Percentiles rank a stretch among this genome's conserved stretches.
phyloP scores from a whole-genome alignment of 2,888 invertebrate genomes.

The Tipula vernalis region DNA sequence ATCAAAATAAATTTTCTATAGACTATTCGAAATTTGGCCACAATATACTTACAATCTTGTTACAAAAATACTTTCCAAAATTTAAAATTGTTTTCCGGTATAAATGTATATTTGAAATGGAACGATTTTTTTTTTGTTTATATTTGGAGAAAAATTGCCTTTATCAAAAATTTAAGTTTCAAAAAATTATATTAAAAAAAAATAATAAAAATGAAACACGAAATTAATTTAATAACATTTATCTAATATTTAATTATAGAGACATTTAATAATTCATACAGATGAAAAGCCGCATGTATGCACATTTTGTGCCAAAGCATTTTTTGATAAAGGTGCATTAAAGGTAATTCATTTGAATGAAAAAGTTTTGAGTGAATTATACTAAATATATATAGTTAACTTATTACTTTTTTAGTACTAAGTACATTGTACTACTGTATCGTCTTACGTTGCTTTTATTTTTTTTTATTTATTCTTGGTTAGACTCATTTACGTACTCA shows the following conservation, averaged over 20 bases:
- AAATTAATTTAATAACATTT: not conserved
- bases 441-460: not conserved
- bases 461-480: not conserved
- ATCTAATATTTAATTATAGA: not conserved
- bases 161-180: not conserved
- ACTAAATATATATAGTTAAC: not conserved
- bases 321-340: constrained; percentile 4
- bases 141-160: not conserved
- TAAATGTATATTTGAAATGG: not conserved
- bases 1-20: not conserved
- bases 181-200: not conserved
- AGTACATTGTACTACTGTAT: not conserved
- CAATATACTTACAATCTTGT: not conserved
- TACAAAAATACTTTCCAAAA: not conserved
- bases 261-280: constrained; percentile 4
- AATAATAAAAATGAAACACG: not conserved
- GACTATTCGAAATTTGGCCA: not conserved
- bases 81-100: not conserved
- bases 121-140: not conserved
- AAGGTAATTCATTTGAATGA: constrained; percentile 4
- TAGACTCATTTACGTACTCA: not conserved
- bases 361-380: not conserved
- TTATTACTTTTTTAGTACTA: not conserved
- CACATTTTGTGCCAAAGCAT: not conserved
- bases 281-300: not conserved